These are phyloP conservation scores for Catocala nupta DNA, from an alignment of 2,888 invertebrate genomes.

Conservation along the genomic window DNA sequence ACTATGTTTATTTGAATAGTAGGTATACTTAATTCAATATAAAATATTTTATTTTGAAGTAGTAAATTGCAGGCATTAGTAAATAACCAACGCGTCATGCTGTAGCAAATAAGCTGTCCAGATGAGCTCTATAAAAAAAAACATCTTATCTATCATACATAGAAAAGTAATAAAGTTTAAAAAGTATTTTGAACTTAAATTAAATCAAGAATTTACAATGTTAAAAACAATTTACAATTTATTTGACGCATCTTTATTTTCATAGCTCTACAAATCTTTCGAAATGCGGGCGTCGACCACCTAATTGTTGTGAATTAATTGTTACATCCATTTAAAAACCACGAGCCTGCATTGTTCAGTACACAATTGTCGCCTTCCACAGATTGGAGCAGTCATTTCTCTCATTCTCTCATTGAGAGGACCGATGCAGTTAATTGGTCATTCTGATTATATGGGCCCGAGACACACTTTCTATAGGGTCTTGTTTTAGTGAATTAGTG, in stretches of 20 bases:
- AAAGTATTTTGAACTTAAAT: too few species aligned
- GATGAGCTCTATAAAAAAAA: too few species aligned
- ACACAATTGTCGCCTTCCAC: constrained; percentile 78
- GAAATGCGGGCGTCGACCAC: constrained; percentile 84
- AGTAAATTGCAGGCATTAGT: too few species aligned
- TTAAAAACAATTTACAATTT: neutral
- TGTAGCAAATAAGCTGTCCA: too few species aligned
- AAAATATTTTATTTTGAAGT: too few species aligned
- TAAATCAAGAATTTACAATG: too few species aligned
- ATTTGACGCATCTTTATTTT: constrained; percentile 45
- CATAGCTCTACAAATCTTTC: constrained; percentile 62
- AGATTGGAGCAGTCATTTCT: constrained; percentile 79
- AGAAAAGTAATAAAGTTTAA: too few species aligned
- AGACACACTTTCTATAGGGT: constrained; percentile 33
- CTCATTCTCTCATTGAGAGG: constrained; percentile 73
- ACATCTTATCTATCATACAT: too few species aligned
- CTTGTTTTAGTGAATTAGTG: constrained; percentile 30
- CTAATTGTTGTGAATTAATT: constrained; percentile 87
- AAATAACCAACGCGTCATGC: too few species aligned
- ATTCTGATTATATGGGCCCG: constrained; percentile 65
- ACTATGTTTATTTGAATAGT: too few species aligned
- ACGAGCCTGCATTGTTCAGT: constrained; percentile 77
- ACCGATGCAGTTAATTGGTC: constrained; percentile 72
- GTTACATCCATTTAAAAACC: constrained; percentile 87
- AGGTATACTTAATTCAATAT: too few species aligned